Percentiles rank a stretch among this genome's conserved stretches.
phyloP scores from a whole-genome alignment of 2,113 vertebrate genomes.

The Pelusios castaneus region DNA sequence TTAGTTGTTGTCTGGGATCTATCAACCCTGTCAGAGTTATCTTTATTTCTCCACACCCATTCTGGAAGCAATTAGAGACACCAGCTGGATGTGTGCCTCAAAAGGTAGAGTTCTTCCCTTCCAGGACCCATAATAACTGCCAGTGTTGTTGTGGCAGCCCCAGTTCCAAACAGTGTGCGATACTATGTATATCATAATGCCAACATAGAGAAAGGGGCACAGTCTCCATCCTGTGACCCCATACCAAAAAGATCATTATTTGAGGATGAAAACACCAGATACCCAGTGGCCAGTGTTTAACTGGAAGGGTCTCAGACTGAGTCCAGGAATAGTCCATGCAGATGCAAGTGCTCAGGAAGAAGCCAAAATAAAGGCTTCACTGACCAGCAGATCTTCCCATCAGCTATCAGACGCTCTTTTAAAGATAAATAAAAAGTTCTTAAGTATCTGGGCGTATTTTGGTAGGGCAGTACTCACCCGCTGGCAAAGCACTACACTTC shows the following conservation, averaged over 20 bases:
- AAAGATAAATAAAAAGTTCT: slow-evolving; percentile 21
- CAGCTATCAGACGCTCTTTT: not conserved
- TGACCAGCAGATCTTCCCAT: not conserved
- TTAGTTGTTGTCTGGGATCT: not conserved
- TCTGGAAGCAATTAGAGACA: not conserved
- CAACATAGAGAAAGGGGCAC: not conserved
- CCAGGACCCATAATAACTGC: not conserved
- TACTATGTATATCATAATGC: not conserved
- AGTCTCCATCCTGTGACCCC: not conserved
- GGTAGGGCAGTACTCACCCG: not conserved
- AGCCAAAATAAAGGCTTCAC: not conserved
- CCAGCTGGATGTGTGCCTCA: not conserved
- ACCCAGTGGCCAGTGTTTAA: not conserved
- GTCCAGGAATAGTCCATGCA: not conserved
- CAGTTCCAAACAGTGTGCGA: not conserved
- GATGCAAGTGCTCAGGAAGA: not conserved
- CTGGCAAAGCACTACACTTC: not conserved
- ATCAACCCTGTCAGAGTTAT: not conserved
- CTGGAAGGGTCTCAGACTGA: not conserved
- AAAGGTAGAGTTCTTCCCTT: not conserved
- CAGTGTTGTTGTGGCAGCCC: not conserved
- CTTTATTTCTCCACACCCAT: not conserved
- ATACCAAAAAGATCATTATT: not conserved
- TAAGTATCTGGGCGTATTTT: slow-evolving; percentile 16
- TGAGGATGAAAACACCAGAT: not conserved